Conservation (phyloP, 2,113 vertebrate genomes). For the Triplophysa dalaica region DNA sequence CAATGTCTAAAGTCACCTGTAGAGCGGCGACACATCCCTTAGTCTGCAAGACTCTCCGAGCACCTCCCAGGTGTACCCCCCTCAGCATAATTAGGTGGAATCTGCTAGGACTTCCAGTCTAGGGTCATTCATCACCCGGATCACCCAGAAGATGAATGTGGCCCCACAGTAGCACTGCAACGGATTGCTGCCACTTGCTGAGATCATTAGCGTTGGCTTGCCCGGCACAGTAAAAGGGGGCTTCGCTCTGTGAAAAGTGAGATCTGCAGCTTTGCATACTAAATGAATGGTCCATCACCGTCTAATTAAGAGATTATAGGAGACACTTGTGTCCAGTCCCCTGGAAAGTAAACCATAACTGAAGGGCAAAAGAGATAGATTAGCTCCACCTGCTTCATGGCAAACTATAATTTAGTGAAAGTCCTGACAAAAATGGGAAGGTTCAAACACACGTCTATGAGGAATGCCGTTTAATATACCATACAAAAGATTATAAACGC, state of each 20-base stretch:
- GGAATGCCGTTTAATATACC: conserved; percentile 48
- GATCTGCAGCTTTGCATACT: conserved; percentile 79
- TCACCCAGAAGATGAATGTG: conserved; percentile 78
- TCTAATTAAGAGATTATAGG: conserved; percentile 80
- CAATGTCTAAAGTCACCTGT: conserved; percentile 46
- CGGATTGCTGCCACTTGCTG: conserved; percentile 81
- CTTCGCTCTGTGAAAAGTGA: conserved; percentile 60
- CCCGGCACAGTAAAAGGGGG: conserved; percentile 65
- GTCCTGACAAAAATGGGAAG: conserved; percentile 64
- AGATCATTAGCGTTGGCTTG: conserved; percentile 77
- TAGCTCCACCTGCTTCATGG: conserved; percentile 71
- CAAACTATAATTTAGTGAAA: conserved; percentile 70
- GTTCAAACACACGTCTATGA: conserved; percentile 54
- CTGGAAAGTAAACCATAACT: conserved; percentile 76
- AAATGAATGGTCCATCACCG: conserved; percentile 76
- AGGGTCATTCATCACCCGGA: conserved; percentile 76
- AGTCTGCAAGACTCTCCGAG: conserved; percentile 59
- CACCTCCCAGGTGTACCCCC: conserved; percentile 70
- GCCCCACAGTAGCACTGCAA: conserved; percentile 69
- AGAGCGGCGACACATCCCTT: conserved; percentile 57
- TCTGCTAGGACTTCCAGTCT: conserved; percentile 72
- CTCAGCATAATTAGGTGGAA: conserved; percentile 78
- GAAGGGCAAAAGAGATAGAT: conserved; percentile 75
- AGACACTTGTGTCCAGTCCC: conserved; percentile 74
- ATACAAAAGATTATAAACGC: too few species aligned